phyloP scores from a whole-genome alignment of 1,140 invertebrate species.

The Ruditapes philippinarum region DNA sequence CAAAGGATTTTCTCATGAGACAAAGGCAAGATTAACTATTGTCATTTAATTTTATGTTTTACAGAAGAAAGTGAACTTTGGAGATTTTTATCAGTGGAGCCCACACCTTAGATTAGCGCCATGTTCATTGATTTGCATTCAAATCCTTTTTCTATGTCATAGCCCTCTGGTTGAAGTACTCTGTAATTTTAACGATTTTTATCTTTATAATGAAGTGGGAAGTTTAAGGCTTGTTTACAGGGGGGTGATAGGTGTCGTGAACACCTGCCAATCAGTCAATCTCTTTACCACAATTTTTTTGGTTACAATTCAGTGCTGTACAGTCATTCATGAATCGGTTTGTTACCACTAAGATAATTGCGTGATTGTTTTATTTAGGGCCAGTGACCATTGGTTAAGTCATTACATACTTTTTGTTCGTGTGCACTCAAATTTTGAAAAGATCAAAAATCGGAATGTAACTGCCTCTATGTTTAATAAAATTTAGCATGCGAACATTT shows the following conservation, averaged over 20 bases:
- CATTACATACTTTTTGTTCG: constrained; percentile 16
- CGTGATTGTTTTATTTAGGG: not conserved
- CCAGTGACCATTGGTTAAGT: not conserved
- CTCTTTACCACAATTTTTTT: not conserved
- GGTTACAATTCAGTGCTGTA: not conserved
- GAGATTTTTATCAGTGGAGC: not conserved
- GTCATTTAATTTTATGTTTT: not conserved
- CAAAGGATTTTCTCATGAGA: not conserved
- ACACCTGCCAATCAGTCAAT: constrained; percentile 53
- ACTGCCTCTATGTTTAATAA: not conserved
- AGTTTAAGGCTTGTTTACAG: not conserved
- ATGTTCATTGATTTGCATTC: constrained; percentile 22
- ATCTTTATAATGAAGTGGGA: constrained; percentile 54
- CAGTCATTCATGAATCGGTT: not conserved
- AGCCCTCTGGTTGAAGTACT: not conserved
- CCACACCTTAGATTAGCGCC: not conserved
- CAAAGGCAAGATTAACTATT: constrained; percentile 10
- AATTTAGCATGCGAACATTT: not conserved
- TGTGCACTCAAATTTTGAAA: constrained; percentile 20
- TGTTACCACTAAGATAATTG: not conserved
- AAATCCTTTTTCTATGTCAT: not conserved
- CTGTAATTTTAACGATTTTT: constrained; percentile 49
- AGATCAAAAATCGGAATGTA: not conserved
- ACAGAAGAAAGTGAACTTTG: constrained; percentile 30
- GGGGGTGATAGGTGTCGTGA: constrained; percentile 23